These are phyloP conservation scores for Littorina saxatilis DNA, from an alignment of 1,140 invertebrate genomes.

Conservation along the genomic window DNA sequence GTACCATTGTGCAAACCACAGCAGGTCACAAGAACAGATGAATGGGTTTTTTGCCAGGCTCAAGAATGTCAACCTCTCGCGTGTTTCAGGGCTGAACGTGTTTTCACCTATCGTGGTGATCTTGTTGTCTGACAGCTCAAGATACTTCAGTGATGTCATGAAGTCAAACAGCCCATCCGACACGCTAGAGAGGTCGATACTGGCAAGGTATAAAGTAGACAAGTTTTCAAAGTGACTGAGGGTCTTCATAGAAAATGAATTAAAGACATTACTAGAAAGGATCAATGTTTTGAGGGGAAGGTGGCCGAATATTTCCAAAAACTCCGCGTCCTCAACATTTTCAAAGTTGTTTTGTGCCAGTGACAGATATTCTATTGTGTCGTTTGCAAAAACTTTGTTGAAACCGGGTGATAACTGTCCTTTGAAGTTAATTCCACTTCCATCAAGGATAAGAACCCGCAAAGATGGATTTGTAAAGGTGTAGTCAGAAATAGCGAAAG, in stretches of 20 bases:
- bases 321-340: background rate
- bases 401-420: too few species aligned
- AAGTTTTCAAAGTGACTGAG: background rate
- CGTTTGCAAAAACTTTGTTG: background rate
- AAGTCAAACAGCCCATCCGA: background rate
- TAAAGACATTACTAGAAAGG: too few species aligned
- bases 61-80: background rate
- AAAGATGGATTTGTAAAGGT: background rate
- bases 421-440: background rate
- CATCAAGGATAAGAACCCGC: too few species aligned
- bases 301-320: background rate
- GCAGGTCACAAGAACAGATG: conserved; percentile 20
- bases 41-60: conserved; percentile 21
- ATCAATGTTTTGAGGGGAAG: too few species aligned
- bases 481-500: too few species aligned
- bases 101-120: background rate
- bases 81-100: background rate
- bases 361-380: background rate
- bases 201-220: background rate
- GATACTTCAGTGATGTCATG: background rate
- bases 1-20: conserved; percentile 33
- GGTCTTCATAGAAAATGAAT: background rate
- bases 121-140: background rate
- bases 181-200: background rate
- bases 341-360: too few species aligned